These are phyloP conservation scores for Natrix natrix DNA, from an alignment of 2,797 vertebrate species.

Conservation along the genomic window DNA sequence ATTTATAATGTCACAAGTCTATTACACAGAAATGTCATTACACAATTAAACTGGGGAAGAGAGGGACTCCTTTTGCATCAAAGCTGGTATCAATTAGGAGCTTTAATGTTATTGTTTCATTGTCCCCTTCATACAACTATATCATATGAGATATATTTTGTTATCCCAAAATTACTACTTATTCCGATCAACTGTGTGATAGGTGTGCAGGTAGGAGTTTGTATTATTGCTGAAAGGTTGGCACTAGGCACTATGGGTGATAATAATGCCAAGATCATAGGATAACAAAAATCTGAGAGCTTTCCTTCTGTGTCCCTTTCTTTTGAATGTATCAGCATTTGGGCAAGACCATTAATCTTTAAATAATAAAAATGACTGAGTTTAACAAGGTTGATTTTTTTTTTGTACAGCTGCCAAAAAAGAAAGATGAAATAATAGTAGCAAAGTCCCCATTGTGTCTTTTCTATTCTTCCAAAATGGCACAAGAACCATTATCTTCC, in stretches of 20 bases:
- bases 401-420: conserved; percentile 28
- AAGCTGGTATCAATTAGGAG: conserved; percentile 57
- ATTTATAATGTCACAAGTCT: conserved; percentile 77
- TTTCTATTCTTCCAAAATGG: conserved; percentile 53
- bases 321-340: conserved; percentile 17
- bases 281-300: conserved; percentile 38
- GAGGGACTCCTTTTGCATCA: conserved; percentile 44
- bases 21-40: conserved; percentile 74
- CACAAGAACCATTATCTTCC: conserved; percentile 37
- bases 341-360: conserved; percentile 44
- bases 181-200: conserved; percentile 51
- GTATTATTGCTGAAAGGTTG: conserved; percentile 22
- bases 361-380: conserved; percentile 36
- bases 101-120: conserved; percentile 59
- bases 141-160: conserved; percentile 61
- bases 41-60: conserved; percentile 68
- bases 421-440: conserved; percentile 41
- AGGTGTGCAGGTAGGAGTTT: conserved; percentile 48
- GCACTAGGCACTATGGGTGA: conserved; percentile 25
- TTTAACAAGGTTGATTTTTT: conserved; percentile 38
- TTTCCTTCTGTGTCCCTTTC: background rate
- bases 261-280: background rate
- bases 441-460: conserved; percentile 38
- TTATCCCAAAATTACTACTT: conserved; percentile 68
- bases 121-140: conserved; percentile 58